These are phyloP conservation scores for Tokudaia muenninki DNA, from an alignment of 2,797 vertebrate species.

Conservation along the genomic window DNA sequence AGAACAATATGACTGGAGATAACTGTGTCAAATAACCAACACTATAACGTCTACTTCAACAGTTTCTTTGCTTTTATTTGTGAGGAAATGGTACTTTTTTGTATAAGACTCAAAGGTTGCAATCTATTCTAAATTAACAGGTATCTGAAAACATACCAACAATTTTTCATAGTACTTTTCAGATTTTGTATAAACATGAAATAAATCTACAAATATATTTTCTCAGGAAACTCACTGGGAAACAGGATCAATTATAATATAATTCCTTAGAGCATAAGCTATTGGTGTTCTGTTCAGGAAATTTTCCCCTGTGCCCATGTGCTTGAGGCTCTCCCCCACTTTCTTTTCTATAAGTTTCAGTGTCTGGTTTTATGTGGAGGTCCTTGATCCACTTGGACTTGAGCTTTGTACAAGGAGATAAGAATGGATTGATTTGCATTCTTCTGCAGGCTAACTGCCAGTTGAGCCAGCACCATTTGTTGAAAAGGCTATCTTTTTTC, in stretches of 20 bases:
- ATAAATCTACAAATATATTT: slow-evolving; percentile 76
- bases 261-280: background rate
- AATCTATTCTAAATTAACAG: slow-evolving; percentile 86
- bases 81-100: slow-evolving; percentile 89
- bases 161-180: slow-evolving; percentile 86
- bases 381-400: too few relatives aligned
- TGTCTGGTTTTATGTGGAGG: too few relatives aligned
- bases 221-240: slow-evolving; percentile 83
- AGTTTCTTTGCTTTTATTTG: slow-evolving; percentile 91
- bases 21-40: slow-evolving; percentile 88
- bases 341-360: too few relatives aligned
- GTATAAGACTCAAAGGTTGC: slow-evolving; percentile 86
- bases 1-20: slow-evolving; percentile 90
- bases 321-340: too few relatives aligned
- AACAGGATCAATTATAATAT: slow-evolving; percentile 55
- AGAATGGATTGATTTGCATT: too few relatives aligned
- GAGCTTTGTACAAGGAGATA: too few relatives aligned
- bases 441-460: too few relatives aligned
- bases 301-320: too few relatives aligned
- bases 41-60: slow-evolving; percentile 88
- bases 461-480: too few relatives aligned
- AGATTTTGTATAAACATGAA: slow-evolving; percentile 80
- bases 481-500: too few relatives aligned
- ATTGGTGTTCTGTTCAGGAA: too few relatives aligned
- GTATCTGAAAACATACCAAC: slow-evolving; percentile 73